Percentiles rank a stretch among this genome's conserved stretches.
Evolutionary conservation across 2,797 vertebrate species (phyloP).

Genomic region (Vireo griseus): DNA sequence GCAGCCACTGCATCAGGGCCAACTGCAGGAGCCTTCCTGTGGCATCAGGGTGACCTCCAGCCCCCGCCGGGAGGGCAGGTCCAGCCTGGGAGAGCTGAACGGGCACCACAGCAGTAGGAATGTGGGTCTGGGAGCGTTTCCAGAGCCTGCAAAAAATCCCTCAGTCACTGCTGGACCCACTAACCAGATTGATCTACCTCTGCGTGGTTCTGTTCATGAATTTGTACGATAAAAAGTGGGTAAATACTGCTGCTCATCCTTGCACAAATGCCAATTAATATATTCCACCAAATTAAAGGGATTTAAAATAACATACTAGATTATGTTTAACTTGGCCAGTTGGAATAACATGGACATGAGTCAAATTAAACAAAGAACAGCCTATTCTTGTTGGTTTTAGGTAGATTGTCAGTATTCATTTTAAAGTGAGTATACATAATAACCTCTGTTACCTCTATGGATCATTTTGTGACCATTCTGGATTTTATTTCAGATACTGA

Average conservation of each 20-base stretch:
- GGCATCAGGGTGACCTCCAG: background rate
- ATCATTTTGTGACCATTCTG: background rate
- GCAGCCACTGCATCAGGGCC: background rate
- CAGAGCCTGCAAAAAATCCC: background rate
- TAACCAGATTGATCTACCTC: background rate
- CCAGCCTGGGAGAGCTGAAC: accelerated
- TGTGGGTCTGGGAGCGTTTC: accelerated
- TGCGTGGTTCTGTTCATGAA: background rate
- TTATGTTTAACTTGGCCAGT: background rate
- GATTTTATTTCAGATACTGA: conserved; percentile 62
- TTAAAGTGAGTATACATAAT: background rate
- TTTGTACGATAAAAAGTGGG: background rate
- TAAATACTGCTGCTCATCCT: background rate
- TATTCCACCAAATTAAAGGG: background rate
- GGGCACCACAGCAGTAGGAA: background rate
- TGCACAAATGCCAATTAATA: background rate
- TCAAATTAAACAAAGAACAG: background rate
- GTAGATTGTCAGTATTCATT: background rate
- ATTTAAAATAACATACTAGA: background rate
- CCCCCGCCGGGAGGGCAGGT: accelerated
- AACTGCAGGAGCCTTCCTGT: background rate
- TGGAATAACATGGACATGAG: background rate
- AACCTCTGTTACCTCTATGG: background rate
- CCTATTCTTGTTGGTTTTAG: background rate
- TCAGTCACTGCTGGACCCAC: background rate